Conservation (phyloP, 2,113 vertebrate species). For the Pipa parva region DNA sequence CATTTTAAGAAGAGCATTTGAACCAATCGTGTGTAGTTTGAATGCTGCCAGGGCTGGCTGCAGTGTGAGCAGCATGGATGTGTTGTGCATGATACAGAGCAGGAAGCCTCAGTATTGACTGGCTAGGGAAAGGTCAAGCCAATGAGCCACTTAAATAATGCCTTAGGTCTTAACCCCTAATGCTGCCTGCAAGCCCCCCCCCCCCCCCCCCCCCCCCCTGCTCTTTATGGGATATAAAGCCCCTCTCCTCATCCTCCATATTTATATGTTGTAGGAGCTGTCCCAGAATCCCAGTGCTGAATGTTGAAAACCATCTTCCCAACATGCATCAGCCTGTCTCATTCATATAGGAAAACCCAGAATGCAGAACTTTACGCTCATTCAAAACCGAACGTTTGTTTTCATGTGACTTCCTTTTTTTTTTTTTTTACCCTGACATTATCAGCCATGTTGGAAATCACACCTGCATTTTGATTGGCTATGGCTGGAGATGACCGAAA, state of each 20-base stretch:
- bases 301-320: too few relatives aligned
- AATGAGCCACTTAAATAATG: conserved; percentile 72
- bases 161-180: conserved; percentile 56
- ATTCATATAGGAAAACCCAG: too few relatives aligned
- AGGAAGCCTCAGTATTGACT: conserved; percentile 74
- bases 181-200: neutral
- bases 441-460: too few relatives aligned
- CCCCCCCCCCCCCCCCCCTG: neutral
- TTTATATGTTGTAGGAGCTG: neutral
- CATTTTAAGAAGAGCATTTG: conserved; percentile 88
- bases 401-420: too few relatives aligned
- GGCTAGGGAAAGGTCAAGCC: conserved; percentile 67
- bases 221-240: conserved; percentile 5
- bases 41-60: conserved; percentile 77
- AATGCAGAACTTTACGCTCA: too few relatives aligned
- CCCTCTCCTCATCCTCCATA: conserved; percentile 39
- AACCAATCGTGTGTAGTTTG: conserved; percentile 89
- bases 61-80: conserved; percentile 68
- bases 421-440: too few relatives aligned
- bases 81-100: conserved; percentile 71
- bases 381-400: too few relatives aligned
- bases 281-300: too few relatives aligned
- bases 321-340: too few relatives aligned
- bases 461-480: too few relatives aligned
- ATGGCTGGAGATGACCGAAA: too few relatives aligned